These are phyloP conservation scores for Marcusenius ussheri DNA, from an alignment of 2,113 vertebrate species.

Conservation along the genomic window DNA sequence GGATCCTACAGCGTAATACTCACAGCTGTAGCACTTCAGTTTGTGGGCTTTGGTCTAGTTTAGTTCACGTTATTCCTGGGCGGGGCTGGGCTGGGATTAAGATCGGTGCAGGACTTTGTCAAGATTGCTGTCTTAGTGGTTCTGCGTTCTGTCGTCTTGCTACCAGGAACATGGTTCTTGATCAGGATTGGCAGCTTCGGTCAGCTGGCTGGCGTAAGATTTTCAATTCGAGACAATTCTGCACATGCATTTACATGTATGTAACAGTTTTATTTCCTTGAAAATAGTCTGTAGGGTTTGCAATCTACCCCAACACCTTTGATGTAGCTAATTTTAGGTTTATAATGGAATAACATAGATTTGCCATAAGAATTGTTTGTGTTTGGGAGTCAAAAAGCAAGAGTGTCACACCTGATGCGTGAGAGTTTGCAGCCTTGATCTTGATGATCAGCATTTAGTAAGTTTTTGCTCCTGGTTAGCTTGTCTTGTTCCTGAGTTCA, in stretches of 20 bases:
- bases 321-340: no score
- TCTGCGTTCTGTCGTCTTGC: background rate
- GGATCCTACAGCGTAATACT: background rate
- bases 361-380: no score
- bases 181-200: no score
- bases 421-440: background rate
- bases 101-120: background rate
- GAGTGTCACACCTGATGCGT: no score
- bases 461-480: background rate
- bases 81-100: background rate
- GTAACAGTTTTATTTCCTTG: no score
- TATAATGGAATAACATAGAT: no score
- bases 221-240: no score
- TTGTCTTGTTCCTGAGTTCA: background rate
- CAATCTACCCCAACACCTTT: no score
- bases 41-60: background rate
- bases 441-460: background rate
- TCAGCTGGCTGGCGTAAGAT: no score
- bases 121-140: background rate
- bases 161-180: background rate
- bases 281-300: no score
- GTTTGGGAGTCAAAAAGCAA: no score
- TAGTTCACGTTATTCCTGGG: background rate
- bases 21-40: background rate
- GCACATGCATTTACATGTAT: no score